Conservation (phyloP, 2,888 invertebrate genomes). For the Tupiocoris notatus region DNA sequence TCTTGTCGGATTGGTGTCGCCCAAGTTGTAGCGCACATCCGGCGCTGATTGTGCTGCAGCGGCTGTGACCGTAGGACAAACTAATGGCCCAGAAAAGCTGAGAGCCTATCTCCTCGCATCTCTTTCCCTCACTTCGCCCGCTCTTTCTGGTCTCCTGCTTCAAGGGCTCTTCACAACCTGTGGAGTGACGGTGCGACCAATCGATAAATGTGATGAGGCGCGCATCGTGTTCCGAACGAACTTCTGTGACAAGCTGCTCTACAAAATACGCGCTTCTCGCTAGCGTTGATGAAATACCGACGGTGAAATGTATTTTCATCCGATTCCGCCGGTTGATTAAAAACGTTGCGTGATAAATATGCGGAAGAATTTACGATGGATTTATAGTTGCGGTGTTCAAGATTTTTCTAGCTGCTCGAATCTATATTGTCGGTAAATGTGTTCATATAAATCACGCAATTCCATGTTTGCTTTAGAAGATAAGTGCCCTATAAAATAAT, state of each 20-base stretch:
- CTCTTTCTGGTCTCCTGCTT: not conserved
- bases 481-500: no score
- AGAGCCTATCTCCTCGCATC: not conserved
- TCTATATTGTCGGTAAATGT: no score
- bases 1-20: not conserved
- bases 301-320: no score
- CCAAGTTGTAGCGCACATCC: not conserved
- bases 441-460: no score
- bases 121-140: not conserved
- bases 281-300: no score
- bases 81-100: not conserved
- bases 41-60: not conserved
- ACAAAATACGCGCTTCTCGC: not conserved
- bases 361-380: no score
- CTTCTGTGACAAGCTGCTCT: not conserved
- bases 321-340: no score
- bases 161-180: not conserved
- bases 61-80: not conserved
- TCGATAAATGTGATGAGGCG: not conserved
- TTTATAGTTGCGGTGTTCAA: no score
- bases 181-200: not conserved
- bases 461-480: no score
- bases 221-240: not conserved
- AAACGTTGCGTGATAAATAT: no score
- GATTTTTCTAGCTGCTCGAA: no score